Evolutionary conservation across 2,888 invertebrate species (phyloP), one percentile per base, ranked within the genome.

Genomic region (Germaria angustata): DNA sequence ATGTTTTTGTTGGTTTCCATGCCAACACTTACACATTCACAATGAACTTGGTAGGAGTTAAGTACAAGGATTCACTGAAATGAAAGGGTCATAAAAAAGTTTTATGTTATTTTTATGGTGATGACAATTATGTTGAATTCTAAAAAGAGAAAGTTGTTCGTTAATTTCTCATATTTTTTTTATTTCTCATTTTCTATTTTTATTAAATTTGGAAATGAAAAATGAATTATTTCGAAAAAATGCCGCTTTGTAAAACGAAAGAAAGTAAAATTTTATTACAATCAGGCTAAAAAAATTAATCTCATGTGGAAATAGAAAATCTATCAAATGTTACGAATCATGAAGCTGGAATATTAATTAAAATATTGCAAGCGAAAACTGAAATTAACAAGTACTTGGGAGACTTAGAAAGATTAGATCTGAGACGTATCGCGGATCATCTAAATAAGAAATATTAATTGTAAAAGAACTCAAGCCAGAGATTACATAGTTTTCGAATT

Each of bases 21-120:
- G 32, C 34, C 15, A 61, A 59, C 36, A 69, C 8, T 46, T 13
- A 78, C 49, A 20, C 8, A 46, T 1, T 11, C 11, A 20, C 9
- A 59, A 65, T 66, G 79, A 53, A 79, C 65, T 75, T 46, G 61
- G 24, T 41, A 20, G 53, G 46, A 17, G 66, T 53, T 76, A 59
- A 59, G 36, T 69, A 49, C 57, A 59, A 61, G 79, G 69, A 82
- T 82, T 69, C 79, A 82, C 59, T 79, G 71, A 66, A 71, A 53
- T 82, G 75, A 75, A 79, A 82, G 78, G 78, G 79, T 75, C 82
- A 82, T 86, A 88, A 88, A 88, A 77, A 84, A 86, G 87, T 88
- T 88, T 87, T 87, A 87, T 87, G 86, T 87, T 85, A 85, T 86
- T 79, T 88, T 87, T 88, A 88, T 88, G 89, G 85, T 87, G 86